phyloP scores from a whole-genome alignment of 2,797 vertebrate species.

The Darevskia nairensis region DNA sequence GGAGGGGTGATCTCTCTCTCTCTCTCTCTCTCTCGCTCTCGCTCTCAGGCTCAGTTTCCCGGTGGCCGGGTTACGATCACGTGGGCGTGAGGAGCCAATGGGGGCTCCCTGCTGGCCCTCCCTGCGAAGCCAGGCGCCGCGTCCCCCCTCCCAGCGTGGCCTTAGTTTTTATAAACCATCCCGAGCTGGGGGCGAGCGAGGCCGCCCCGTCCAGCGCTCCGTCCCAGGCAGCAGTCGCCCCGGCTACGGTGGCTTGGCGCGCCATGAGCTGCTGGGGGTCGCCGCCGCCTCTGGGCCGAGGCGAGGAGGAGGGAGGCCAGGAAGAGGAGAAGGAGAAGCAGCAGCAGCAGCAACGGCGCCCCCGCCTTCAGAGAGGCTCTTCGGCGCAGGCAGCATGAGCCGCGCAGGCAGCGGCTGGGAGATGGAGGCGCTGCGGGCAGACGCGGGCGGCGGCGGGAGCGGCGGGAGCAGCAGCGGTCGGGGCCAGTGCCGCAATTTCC shows the following conservation, averaged over 20 bases:
- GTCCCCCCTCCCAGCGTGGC: conserved; percentile 80
- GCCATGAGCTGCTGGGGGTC: conserved; percentile 31
- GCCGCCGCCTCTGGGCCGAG: conserved; percentile 9
- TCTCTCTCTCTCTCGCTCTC: conserved; percentile 30
- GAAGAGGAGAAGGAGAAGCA: not conserved
- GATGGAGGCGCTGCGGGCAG: conserved; percentile 80
- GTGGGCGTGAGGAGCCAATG: conserved; percentile 21
- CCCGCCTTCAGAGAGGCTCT: conserved; percentile 47
- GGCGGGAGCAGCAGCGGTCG: conserved; percentile 56
- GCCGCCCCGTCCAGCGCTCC: not conserved
- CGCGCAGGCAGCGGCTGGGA: conserved; percentile 78
- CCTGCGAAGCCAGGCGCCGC: not conserved
- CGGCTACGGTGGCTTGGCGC: not conserved
- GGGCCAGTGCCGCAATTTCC: conserved; percentile 72
- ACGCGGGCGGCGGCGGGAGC: conserved; percentile 57
- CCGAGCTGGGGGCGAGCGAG: not conserved
- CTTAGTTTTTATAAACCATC: conserved; percentile 81
- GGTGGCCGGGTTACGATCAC: conserved; percentile 5
- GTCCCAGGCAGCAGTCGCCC: not conserved
- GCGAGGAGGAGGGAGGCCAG: not conserved
- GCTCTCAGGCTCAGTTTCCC: conserved; percentile 27
- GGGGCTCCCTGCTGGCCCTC: not conserved
- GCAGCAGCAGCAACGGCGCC: not conserved
- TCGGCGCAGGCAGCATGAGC: conserved; percentile 79
- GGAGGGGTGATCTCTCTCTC: conserved; percentile 53